Conservation (phyloP, 2,797 vertebrate species). For the Psittacula echo region DNA sequence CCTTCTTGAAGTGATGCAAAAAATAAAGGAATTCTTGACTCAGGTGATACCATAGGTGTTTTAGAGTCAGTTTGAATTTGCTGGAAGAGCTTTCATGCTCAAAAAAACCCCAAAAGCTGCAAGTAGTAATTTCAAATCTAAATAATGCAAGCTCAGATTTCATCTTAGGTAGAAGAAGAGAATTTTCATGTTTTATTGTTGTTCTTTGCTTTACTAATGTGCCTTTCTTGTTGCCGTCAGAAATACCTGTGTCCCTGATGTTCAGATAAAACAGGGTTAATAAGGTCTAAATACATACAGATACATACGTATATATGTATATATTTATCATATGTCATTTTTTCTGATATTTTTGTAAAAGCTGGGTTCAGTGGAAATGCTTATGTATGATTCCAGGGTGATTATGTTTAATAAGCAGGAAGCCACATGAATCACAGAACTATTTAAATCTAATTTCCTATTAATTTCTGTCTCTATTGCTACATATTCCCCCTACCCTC, state of each 20-base stretch:
- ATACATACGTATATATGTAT: neutral
- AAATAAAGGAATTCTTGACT: neutral
- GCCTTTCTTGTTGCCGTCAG: neutral
- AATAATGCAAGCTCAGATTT: neutral
- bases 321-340: neutral
- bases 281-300: neutral
- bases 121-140: neutral
- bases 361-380: neutral
- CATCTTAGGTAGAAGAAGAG: neutral
- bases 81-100: neutral
- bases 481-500: neutral
- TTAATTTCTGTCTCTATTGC: neutral
- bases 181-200: neutral
- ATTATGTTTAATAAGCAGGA: neutral
- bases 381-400: neutral
- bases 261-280: neutral
- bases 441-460: slow-evolving; percentile 11
- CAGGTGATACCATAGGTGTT: neutral
- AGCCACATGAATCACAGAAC: neutral
- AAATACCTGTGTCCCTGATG: neutral
- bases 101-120: neutral
- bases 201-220: neutral
- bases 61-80: neutral
- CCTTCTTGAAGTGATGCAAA: neutral
- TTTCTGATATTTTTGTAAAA: neutral